Base-by-base conservation (phyloP, 2,888 invertebrate species). In the Acleris literana region DNA sequence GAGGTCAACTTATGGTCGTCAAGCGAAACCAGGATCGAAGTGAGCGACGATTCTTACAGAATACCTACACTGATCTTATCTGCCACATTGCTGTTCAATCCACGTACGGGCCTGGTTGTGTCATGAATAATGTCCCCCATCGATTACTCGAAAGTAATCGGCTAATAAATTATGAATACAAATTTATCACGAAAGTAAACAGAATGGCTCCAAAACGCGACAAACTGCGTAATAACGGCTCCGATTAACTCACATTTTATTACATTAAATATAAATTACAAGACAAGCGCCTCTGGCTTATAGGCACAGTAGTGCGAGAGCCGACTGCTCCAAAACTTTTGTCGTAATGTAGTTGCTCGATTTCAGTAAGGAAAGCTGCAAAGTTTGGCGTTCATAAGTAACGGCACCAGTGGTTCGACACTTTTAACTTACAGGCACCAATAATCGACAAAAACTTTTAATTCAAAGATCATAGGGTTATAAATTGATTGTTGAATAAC, bases 151-250 rank as follows among this genome's bases (percentile, higher is more conserved):
- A 4, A 5, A 25, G 53, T 71, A 69, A 72, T 69, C 61, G 63
- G 65, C 70, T 68, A 74, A 77, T 79, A 77, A 75, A 81, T 85
- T 82, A 77, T 70, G 74, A 78, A 79, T 81, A 80, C 74, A 82
- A 83, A 84, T 81, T 77, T 76, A 78, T 76, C 72, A 69, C 61
- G 70, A 74, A 82, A 83, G 80, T 74, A 86, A 88, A 87, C 85
- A 87, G 68, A 67, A 69, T 70, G 33, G 68, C 66, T 69, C 71
- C 62, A 70, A 57, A 39, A 68, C 71, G 80, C 78, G 81, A 74
- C 78, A 78, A 81, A 78, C 77, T 78, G 74, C 58, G 74, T 76
- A 73, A 68, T 78, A 78, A 80, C 74, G 69, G 69, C 63, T 74
- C 78, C 76, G 80, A 79, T 83, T 80, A 82, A 74, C 76, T 78